A percentile compares a stretch with the other conserved stretches of the same genome.
Evolutionary conservation across 2,113 vertebrate genomes (phyloP).

Genomic region (Paralichthys olivaceus): DNA sequence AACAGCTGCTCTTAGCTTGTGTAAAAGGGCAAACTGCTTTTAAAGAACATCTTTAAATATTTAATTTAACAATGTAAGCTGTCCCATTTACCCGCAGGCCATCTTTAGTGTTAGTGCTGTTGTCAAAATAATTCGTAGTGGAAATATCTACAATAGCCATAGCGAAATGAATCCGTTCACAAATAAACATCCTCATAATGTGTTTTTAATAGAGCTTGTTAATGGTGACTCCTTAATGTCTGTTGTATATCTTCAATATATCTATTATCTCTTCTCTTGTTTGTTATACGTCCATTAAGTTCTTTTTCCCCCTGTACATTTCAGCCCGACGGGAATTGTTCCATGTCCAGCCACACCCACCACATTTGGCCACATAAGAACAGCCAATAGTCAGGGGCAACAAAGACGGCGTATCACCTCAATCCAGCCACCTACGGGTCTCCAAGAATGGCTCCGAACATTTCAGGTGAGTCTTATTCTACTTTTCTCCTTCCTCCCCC

Average conservation of each 20-base stretch:
- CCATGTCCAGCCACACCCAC: conserved; percentile 97
- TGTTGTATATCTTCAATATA: neutral
- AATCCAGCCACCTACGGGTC: conserved; percentile 94
- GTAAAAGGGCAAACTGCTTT: neutral
- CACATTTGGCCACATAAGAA: conserved; percentile 96
- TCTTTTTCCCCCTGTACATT: neutral
- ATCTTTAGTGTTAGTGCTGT: neutral
- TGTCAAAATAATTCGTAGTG: neutral
- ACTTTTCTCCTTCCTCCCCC: neutral
- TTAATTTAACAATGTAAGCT: neutral
- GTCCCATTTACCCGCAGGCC: neutral
- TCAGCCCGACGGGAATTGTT: conserved; percentile 94
- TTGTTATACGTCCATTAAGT: neutral
- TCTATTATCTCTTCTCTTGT: neutral
- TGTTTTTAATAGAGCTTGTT: conserved; percentile 3
- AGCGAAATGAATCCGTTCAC: neutral
- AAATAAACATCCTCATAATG: neutral
- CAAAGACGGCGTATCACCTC: conserved; percentile 96
- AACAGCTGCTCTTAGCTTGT: conserved; percentile 3
- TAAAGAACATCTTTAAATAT: conserved; percentile 11
- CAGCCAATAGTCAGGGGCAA: conserved; percentile 97
- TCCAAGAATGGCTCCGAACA: conserved; percentile 99
- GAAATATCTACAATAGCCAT: neutral
- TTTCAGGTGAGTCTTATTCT: conserved; percentile 89
- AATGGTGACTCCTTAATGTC: neutral